A percentile compares a stretch with the other conserved stretches of the same genome.
phyloP scores from a whole-genome alignment of 2,113 vertebrate species.

The Gambusia affinis region DNA sequence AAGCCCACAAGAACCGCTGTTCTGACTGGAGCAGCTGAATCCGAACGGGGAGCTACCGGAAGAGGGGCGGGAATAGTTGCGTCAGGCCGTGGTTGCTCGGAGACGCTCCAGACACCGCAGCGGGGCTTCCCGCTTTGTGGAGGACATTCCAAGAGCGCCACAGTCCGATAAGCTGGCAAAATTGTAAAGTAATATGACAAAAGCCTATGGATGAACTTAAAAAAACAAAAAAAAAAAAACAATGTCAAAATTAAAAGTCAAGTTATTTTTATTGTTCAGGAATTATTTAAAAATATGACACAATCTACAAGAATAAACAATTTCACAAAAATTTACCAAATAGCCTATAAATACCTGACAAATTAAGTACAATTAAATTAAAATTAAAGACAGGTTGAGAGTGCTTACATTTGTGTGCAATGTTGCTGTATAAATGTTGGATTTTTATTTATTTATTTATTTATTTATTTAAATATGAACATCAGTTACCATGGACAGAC shows the following conservation, averaged over 20 bases:
- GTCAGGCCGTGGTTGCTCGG: constrained; percentile 75
- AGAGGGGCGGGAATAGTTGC: constrained; percentile 53
- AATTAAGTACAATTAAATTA: neutral
- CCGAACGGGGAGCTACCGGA: constrained; percentile 34
- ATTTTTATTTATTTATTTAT: neutral
- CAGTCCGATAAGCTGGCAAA: constrained; percentile 7
- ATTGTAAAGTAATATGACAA: neutral
- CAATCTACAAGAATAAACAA: constrained; percentile 24
- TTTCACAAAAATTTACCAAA: neutral
- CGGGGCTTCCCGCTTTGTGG: constrained; percentile 34
- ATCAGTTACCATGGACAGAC: neutral
- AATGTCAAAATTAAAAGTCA: neutral
- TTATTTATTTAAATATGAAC: neutral
- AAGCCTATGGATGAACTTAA: too few species aligned
- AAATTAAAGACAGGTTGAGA: neutral
- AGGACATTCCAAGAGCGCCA: constrained; percentile 32
- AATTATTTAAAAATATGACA: neutral
- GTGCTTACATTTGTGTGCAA: neutral
- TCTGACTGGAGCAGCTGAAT: constrained; percentile 41
- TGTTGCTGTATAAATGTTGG: neutral
- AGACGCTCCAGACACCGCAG: constrained; percentile 69
- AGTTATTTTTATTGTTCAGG: neutral
- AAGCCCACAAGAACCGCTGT: neutral
- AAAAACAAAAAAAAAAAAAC: neutral
- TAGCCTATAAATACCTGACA: neutral